Percentiles rank a stretch among this genome's conserved stretches.
Conservation (phyloP, 2,797 vertebrate species). For the Platalea minor region DNA sequence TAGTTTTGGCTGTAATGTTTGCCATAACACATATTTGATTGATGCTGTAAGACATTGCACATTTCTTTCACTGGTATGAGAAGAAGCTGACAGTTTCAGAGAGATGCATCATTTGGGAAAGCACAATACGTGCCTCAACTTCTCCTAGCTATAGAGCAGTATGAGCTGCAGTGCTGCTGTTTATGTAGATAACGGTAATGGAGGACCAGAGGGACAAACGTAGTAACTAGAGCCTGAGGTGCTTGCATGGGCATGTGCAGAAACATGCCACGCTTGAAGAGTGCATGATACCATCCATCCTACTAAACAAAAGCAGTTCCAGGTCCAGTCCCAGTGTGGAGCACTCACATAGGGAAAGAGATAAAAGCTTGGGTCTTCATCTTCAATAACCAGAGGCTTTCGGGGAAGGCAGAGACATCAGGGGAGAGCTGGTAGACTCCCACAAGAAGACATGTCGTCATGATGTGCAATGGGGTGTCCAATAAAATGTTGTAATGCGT, state of each 20-base stretch:
- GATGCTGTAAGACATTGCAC: not conserved
- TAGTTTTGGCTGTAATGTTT: not conserved
- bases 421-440: not conserved
- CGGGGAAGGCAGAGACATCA: not conserved
- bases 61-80: not conserved
- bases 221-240: not conserved
- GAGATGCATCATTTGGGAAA: not conserved
- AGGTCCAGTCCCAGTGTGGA: not conserved
- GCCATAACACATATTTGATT: not conserved
- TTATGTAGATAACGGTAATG: not conserved
- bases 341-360: not conserved
- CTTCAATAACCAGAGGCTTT: not conserved
- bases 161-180: not conserved
- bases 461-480: not conserved
- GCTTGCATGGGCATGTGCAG: not conserved
- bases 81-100: not conserved
- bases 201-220: not conserved
- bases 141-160: not conserved
- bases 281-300: not conserved
- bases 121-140: not conserved
- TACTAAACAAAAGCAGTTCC: not conserved
- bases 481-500: not conserved
- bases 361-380: not conserved
- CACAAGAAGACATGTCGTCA: not conserved
- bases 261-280: accelerated